Base-by-base conservation (phyloP, 2,113 vertebrate species). In the Odontesthes bonariensis region DNA sequence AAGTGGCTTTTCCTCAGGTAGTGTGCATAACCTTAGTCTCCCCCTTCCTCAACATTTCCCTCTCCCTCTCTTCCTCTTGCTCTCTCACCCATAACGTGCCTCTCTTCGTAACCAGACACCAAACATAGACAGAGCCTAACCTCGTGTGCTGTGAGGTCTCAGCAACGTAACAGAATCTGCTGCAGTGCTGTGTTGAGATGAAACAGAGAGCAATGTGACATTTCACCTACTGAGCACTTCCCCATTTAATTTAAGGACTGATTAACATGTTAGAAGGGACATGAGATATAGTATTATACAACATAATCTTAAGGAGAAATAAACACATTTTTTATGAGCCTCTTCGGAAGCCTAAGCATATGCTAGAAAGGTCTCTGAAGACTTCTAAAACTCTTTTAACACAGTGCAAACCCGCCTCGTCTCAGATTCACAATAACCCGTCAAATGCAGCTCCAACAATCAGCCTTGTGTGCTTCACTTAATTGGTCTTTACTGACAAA, bases 61-160 rank as follows among this genome's bases (percentile, higher is more conserved):
- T 49, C 53, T 16, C 70, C 69, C 59, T 61, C 82, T 40, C 84
- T 49, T 73, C n/a, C 59, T 27, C 80, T 54, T 57, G 10, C 71
- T 49, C 74, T 62, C 72, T 82, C 70, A n/a, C 65, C 66, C 44
- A 23, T 68, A 56, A 62, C 61, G 64, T 67, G 49, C 74, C 71
- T 79, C 59, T 72, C 75, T 79, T 71, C 86, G 81, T 87, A 93
- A 95, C 74, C 49, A 64, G 90, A 95, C 84, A 94, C 92, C 89
- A 73, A 84, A 85, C 75, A 77, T 35, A 78, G 63, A 77, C 77
- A 60, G 70, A 77, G 69, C 66, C 54, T 20, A 66, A 62, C 40
- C 67, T 82, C 57, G 47, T 51, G 77, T 79, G 73, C 67, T 57
- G 17, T 23, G 11, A 66, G 46, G 14, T 63, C 68, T 46, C 63